Evolutionary conservation across 2,888 invertebrate genomes (phyloP), one percentile per base, ranked within the genome.

Genomic region (Andrena haemorrhoa): DNA sequence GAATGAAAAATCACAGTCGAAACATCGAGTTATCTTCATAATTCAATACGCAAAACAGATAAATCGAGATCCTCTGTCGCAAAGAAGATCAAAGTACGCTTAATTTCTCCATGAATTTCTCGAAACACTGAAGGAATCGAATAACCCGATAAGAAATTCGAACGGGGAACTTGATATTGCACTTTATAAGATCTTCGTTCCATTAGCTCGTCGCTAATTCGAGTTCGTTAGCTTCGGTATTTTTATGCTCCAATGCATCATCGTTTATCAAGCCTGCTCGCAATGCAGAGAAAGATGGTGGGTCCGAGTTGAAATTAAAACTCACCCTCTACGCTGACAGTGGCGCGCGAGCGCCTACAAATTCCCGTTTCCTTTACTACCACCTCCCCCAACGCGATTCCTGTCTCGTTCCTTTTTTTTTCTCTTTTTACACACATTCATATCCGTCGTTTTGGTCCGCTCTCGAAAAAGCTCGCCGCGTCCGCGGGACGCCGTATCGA

Each of bases 211-310:
- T 35, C 75, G 75, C 35, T 75, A 72, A 75, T 83, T 69, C 75
- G 60, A 81, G 79, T 85, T 88, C 83, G 83, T 86, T 83, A 79
- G 76, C 53, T 73, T 70, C 56, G 69, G 49, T 70, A 76, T 81
- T 82, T 78, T 82, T 60, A 64, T 75, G 64, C 75, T 68, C 60
- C 72, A 75, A 73, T 82, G 70, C 77, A 84, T 87, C 79, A 82
- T 85, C 84, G 73, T 85, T 87, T 81, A 83, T 89, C 75, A 78
- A 53, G 10, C 35, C 20, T 5, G 58, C 35, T 35, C 53, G 53
- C 61, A 61, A 68, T 20, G 35, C 51, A 16, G 64, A 10, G 75
- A 61, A 23, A 31, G 68, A 47, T 29, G 66, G n/a, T 26, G 51
- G 26, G 16, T 23, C 29, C 23, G 26, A 70, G 70, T 68, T 41